Evolutionary conservation across 2,888 invertebrate genomes (phyloP).

Genomic region (Ramazzottius varieornatus): DNA sequence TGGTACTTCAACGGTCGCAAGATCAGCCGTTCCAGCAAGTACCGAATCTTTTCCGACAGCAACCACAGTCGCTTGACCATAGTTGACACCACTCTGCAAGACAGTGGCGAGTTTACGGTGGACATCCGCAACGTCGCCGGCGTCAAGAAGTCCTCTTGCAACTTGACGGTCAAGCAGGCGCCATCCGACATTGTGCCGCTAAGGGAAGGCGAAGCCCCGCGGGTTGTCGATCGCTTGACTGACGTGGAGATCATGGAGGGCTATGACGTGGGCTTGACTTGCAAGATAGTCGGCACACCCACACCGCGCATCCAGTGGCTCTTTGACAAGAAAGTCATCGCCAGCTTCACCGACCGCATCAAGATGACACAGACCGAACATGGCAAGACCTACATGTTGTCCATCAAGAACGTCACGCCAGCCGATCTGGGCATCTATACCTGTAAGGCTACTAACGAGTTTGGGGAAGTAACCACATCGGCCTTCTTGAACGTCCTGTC

Average conservation of each 20-base stretch:
- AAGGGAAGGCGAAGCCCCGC: neutral
- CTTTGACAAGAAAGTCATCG: slow-evolving; percentile 5
- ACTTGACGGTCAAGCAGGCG: neutral
- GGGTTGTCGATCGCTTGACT: neutral
- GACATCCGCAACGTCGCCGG: neutral
- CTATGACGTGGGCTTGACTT: neutral
- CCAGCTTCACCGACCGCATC: neutral
- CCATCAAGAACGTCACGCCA: slow-evolving; percentile 6
- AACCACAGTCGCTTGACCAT: neutral
- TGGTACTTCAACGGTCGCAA: slow-evolving; percentile 18
- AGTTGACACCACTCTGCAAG: neutral
- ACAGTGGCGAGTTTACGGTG: neutral
- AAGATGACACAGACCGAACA: neutral
- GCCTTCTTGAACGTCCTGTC: slow-evolving; percentile 17
- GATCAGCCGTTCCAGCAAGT: slow-evolving; percentile 17
- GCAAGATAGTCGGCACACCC: slow-evolving; percentile 13
- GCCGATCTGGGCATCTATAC: slow-evolving; percentile 25
- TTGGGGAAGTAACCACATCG: slow-evolving; percentile 19
- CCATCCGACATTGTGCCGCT: neutral
- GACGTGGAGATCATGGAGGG: slow-evolving; percentile 2
- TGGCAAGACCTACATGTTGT: neutral
- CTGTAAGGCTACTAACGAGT: slow-evolving; percentile 19
- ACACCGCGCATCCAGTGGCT: slow-evolving; percentile 15
- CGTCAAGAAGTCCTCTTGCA: neutral
- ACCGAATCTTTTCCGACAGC: slow-evolving; percentile 16